Evolutionary conservation across 1,140 invertebrate species (phyloP), one percentile per base, ranked within the genome.

Genomic region (Cydia pomonella): DNA sequence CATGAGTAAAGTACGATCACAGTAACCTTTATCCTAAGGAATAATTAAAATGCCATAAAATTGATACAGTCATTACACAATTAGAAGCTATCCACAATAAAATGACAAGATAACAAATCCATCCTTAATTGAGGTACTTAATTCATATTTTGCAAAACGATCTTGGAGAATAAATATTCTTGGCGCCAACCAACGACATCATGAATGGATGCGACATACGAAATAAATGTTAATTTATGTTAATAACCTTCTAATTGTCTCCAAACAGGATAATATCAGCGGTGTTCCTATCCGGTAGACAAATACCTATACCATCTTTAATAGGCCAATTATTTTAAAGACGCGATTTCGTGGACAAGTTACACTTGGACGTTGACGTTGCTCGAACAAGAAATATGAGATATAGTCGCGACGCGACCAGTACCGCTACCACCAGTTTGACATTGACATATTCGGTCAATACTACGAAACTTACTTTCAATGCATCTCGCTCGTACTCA

Each of bases 211-310:
- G 21, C 21, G 53, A 12, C 53, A 59, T 23, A 59, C 53, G 23
- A 59, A 23, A 59, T 59, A 59, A 59, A 59, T 59, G 53, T 59
- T 59, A 59, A 59, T 59, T 10, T 12, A 59, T 59, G 53, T 59
- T 59, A 23, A 59, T 23, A 12, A 12, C 21, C 53, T 59, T 59
- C 10, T 59, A 59, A 59, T 23, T 59, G 53, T 59, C 7, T 59
- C 41, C 10, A 59, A 59, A 59, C 53, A 59, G 53, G 53, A 59
- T 59, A 1, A 23, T 59, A 18, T 59, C 53, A n/a, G 53, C 6
- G 53, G 53, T 59, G 53, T 59, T 59, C 53, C 2, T 23, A 59
- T 53, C 50, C 50, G 50, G 53, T 59, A 59, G 53, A 59, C 53
- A n/a, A 59, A 23, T 23, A 59, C 53, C 16, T 53, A 53, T 53